Conservation (phyloP, 2,888 invertebrate genomes). For the Hydrotaea diabolus region DNA sequence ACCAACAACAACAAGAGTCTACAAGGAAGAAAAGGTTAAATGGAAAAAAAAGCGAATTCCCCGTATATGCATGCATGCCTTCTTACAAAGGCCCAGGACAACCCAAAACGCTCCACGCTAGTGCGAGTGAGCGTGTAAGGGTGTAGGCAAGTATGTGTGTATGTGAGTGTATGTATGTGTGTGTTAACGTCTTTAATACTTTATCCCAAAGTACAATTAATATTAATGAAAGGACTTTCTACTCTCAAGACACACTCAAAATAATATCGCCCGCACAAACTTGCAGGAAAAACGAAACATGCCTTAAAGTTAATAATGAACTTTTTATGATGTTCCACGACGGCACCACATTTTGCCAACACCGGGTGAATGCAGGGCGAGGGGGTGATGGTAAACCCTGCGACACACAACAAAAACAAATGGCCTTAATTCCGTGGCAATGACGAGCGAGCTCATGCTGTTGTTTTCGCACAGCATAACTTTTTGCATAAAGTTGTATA, state of each 20-base stretch:
- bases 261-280: not conserved
- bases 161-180: not conserved
- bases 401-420: too few relatives aligned
- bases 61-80: not conserved
- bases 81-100: not conserved
- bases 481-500: too few relatives aligned
- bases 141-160: not conserved
- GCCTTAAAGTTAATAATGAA: slow-evolving; percentile 12
- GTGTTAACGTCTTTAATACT: not conserved
- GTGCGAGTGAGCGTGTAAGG: too few relatives aligned
- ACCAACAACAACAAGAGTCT: not conserved
- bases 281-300: not conserved
- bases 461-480: not conserved
- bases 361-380: too few relatives aligned
- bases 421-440: too few relatives aligned
- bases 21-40: not conserved
- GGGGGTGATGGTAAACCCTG: too few relatives aligned
- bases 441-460: too few relatives aligned
- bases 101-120: too few relatives aligned
- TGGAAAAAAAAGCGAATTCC: not conserved
- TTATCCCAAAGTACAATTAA: not conserved
- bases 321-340: not conserved
- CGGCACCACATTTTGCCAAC: too few relatives aligned
- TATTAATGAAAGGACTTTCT: slow-evolving; percentile 17
- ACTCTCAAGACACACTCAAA: not conserved